Evolutionary conservation across 2,888 invertebrate genomes (phyloP), one percentile per base, ranked within the genome.

Genomic region (Temnothorax rugatulus): DNA sequence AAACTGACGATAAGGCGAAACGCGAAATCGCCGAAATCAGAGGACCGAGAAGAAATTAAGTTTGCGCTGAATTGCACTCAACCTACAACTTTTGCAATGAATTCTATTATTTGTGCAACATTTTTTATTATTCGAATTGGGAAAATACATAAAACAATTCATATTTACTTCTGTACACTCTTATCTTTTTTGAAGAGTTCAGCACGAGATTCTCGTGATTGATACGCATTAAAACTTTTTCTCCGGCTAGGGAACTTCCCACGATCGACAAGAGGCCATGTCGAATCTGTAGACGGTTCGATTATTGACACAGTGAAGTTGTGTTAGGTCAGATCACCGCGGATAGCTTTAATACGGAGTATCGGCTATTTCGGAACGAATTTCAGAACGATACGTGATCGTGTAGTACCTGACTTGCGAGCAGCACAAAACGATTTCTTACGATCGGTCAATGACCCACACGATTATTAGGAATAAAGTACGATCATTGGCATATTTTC

Each of bases 281-380:
- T 83, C 88, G 83, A 89, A 89, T 89, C 66, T 44, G 61, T 59
- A 73, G 75, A 50, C 18, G 34, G 7, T 34, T 83, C 21, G 68
- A 81, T 76, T 64, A 47, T 75, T 81, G 82, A 84, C 57, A 71
- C 44, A 66, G 52, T 66, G 29, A 83, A 34, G 41, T 52, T 66
- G 57, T n/a, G 63, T 38, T 29, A 68, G 82, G 64, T 85, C 79
- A 66, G 38, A 13, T 66, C 69, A 34, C 44, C 34, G 81, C 63
- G 79, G 71, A 77, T 61, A 83, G 25, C 75, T 64, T 25, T 61
- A 83, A 74, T 79, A 77, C 52, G 38, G 50, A 84, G 21, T 64
- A 64, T 81, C 76, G 86, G 86, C 34, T 85, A 90, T 90, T 91
- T 92, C 88, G 91, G 91, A 91, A 93, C 91, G 91, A 93, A 93